Base-by-base conservation (phyloP, 2,888 invertebrate genomes). In the Tiliacea citrago region DNA sequence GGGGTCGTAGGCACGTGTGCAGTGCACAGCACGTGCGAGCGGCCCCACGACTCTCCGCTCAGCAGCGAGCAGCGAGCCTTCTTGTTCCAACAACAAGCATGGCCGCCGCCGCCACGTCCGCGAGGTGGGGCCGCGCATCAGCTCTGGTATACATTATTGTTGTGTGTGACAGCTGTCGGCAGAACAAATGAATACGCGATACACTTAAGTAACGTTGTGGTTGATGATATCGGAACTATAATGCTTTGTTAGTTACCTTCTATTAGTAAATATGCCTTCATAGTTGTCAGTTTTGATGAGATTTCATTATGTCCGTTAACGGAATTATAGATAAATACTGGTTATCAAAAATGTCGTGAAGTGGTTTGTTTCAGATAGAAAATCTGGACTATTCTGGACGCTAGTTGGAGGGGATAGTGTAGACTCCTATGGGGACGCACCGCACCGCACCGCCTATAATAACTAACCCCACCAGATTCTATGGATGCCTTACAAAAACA, bases 401-500 rank as follows among this genome's bases (percentile, higher is more conserved):
- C 47, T 8, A 47, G 8, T 13, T 35, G 29, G 9, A 65, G 47
- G 13, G 21, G 21, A 51, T 49, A 13, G 21, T 1, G 13, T 29
- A 16, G 5, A 49, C 35, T 1, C 9, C 24, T 49, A 49, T 21
- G 55, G 2, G n/a, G 35, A 29, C 29, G 29, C 39, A 8, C 47
- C 60, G 8, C n/a, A 21, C 8, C 29, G 55, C 42, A 2, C 42
- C 51, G 10, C 16, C 55, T 45, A 13, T 77, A 29, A 45, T 67
- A 77, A 68, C 78, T 63, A 77, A 68, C 82, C 69, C 77, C 60
- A 81, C 62, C 60, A 35, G 58, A 66, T 82, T n/a, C n/a, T 66
- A 66, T 72, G 45, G 62, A 68, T 72, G 67, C 21, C 70, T 61
- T 58, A 82, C 83, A 82, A 82, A 81, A 81, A 82, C 79, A 70